Base-by-base conservation (phyloP, 2,888 invertebrate species). In the Halocaridina rubra region DNA sequence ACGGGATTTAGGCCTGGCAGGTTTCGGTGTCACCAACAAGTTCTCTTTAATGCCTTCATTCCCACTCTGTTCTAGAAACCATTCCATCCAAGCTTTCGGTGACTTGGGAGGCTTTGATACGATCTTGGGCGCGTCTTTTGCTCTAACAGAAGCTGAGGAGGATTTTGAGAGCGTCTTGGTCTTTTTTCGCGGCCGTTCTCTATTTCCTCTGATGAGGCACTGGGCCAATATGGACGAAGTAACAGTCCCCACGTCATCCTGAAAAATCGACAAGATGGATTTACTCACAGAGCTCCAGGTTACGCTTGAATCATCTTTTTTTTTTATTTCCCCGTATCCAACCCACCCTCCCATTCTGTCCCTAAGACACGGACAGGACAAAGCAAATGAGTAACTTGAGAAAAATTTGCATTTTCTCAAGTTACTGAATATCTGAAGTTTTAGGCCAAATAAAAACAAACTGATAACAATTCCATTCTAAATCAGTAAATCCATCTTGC, bases 241-340 rank as follows among this genome's bases (percentile, higher is more conserved):
- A 59, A 85, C 69, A 74, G 71, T 77, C 76, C 77, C 80, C 75
- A 67, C 81, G 59, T 79, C 84, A 81, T 81, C 85, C 85, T 85
- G 85, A 85, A 85, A 85, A 85, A 85, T 85, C 78, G 85, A 85
- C 85, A 85, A 85, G 85, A 85, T 85, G 85, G 85, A 85, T 85
- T 85, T 85, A 85, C 85, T 85, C 80, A 76, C 69, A 85, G 67
- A 69, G 77, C 39, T 85, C 82, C 57, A 77, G 74, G 74, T 75
- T 75, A 84, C 33, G 59, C 19, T 76, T 19, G 33, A 64, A 46
- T 30, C 64, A 74, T 67, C 32, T 84, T 79, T 80, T 75, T 80
- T 7, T 10, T 46, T 72, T 29, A 69, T 19, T 69, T 30, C 69
- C 69, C 69, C 30, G 57, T 64, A 46, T 39, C 33, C 69, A 78